These are phyloP conservation scores for Metaphire vulgaris DNA, from an alignment of 1,140 invertebrate species.

Conservation along the genomic window DNA sequence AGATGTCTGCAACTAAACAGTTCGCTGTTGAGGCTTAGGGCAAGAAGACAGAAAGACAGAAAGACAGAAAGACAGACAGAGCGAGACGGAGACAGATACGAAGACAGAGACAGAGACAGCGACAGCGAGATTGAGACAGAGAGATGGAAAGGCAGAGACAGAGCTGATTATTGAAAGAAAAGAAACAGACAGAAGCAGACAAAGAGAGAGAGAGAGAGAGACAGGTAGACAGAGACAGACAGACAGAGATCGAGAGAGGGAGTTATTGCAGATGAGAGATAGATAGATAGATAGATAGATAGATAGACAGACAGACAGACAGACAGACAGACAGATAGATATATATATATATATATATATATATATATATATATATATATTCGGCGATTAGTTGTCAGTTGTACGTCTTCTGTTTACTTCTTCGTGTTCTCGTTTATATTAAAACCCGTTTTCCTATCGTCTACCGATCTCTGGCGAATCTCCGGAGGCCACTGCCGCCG, in stretches of 20 bases:
- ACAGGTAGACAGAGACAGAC: neutral
- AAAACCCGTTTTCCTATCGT: no score
- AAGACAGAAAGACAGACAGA: neutral
- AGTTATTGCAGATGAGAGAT: neutral
- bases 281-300: neutral
- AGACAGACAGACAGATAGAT: no score
- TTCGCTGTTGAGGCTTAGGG: no score
- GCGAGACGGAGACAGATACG: neutral
- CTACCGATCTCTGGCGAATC: no score
- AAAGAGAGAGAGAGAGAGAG: neutral
- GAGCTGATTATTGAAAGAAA: neutral
- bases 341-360: no score
- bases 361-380: no score
- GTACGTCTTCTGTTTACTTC: no score
- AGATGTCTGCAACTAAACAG: no score
- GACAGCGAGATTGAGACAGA: neutral
- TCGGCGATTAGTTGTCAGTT: no score
- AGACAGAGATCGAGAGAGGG: neutral
- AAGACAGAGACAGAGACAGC: neutral
- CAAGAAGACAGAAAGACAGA: neutral
- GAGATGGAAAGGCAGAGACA: neutral
- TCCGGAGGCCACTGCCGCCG: no score
- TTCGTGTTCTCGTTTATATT: no score
- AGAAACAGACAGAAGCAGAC: neutral
- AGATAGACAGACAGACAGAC: no score